phyloP scores from a whole-genome alignment of 2,888 invertebrate genomes.

The Punctoribates punctum region DNA sequence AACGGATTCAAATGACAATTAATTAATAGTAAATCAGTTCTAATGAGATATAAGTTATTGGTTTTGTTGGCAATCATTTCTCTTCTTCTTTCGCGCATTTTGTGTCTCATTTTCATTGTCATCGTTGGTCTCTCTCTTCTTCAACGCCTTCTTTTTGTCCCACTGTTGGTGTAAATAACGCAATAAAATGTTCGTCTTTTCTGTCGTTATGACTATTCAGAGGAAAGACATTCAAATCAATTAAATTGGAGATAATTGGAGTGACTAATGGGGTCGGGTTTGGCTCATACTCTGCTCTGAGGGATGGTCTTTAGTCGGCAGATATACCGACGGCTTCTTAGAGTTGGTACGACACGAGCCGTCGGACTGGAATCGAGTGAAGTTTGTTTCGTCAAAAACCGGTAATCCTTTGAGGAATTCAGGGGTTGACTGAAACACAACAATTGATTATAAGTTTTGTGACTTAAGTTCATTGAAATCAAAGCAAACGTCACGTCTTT shows the following conservation, averaged over 20 bases:
- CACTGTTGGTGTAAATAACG: conserved; percentile 92
- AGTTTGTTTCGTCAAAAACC: conserved; percentile 83
- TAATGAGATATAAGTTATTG: background rate
- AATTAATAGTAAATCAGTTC: background rate
- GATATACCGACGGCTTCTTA: conserved; percentile 82
- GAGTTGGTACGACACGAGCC: conserved; percentile 66
- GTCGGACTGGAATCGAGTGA: conserved; percentile 83
- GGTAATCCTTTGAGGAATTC: conserved; percentile 89
- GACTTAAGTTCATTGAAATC: background rate
- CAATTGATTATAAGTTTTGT: background rate
- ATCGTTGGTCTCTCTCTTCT: conserved; percentile 24
- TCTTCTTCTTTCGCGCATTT: background rate
- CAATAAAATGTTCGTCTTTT: conserved; percentile 87
- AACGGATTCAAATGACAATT: background rate
- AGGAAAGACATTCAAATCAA: background rate
- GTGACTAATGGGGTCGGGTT: no score
- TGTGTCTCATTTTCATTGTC: conserved; percentile 24
- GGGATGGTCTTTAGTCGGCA: conserved; percentile 82
- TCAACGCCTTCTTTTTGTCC: conserved; percentile 69
- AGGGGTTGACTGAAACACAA: conserved; percentile 53
- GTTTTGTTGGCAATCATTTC: background rate
- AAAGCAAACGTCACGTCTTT: no score
- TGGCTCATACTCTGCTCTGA: conserved; percentile 76
- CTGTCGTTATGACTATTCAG: conserved; percentile 79
- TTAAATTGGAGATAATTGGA: background rate